Base-by-base conservation (phyloP, 2,888 invertebrate species). In the Myathropa florea region DNA sequence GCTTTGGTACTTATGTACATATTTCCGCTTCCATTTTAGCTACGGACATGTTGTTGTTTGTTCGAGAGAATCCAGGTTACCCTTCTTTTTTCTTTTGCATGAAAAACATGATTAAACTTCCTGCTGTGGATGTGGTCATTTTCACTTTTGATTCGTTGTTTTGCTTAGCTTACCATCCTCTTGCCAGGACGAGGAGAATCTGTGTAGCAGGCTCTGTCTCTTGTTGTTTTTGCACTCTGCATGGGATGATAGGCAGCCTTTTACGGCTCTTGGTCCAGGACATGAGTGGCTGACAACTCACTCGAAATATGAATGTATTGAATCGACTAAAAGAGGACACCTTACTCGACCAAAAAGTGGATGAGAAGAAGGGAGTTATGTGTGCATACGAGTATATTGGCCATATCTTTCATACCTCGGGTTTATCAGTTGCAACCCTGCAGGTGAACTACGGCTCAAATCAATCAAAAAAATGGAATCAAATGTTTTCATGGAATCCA, bases 101-200 rank as follows among this genome's bases (percentile, higher is more conserved):
- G 30, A 30, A 68, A 83, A 83, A 81, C 59, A 81, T 85, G 81
- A 81, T 85, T 85, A 81, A 85, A 81, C 72, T 76, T 73, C 76
- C 77, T 55, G 67, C 59, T 76, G 72, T 71, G 84, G 68, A 85
- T 76, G 72, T 33, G 71, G 24, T 53, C 21, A 36, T 18, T 30
- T 60, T 72, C 46, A 30, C 23, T 39, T 70, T 60, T 78, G 57
- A 57, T 6, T 23, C 24, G 57, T 57, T 57, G 57, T 57, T 46
- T 46, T 57, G 57, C 57, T 57, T 57, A 57, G 57, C 24, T 26
- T 26, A 57, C 24, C 57, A 57, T 24, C 10, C 12, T 55, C 23
- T 10, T 12, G 24, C 57, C 24, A 24, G 57, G 18, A 18, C 24
- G 14, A 24, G 24, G 24, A 57, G 24, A 57, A 57, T 57, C 24